A percentile compares a stretch with the other conserved stretches of the same genome.
These are phyloP conservation scores for Eptatretus atami DNA, from an alignment of 2,797 vertebrate species.

Conservation along the genomic window DNA sequence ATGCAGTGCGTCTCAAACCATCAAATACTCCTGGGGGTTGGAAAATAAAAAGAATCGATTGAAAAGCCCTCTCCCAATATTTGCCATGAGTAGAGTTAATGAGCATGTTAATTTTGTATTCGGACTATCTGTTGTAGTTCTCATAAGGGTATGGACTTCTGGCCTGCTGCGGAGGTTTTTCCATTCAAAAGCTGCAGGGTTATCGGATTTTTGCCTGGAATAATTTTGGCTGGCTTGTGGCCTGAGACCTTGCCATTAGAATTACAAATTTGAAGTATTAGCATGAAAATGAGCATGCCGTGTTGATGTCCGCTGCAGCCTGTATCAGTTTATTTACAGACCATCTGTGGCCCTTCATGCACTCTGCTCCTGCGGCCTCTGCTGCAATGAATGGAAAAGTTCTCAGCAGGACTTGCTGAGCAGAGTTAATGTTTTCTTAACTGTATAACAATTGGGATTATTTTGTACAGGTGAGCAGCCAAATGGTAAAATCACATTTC, in stretches of 20 bases:
- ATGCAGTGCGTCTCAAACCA: too few species aligned
- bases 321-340: not conserved
- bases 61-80: too few species aligned
- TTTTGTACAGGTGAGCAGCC: constrained; percentile 3
- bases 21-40: too few species aligned
- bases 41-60: too few species aligned
- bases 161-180: too few species aligned
- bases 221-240: too few species aligned
- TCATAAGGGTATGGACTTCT: too few species aligned
- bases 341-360: constrained; percentile 5
- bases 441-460: constrained; percentile 5
- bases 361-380: constrained; percentile 1
- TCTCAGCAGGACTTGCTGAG: not conserved
- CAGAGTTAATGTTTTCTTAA: constrained; percentile 3
- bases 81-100: too few species aligned
- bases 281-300: constrained; percentile 2
- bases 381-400: constrained; percentile 1
- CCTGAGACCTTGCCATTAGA: not conserved
- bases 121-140: too few species aligned
- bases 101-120: too few species aligned
- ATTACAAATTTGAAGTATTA: constrained; percentile 3
- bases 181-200: too few species aligned
- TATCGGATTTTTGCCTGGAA: too few species aligned
- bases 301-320: not conserved
- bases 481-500: constrained; percentile 2